Conservation (phyloP, 2,113 vertebrate species). For the Bufo gargarizans region DNA sequence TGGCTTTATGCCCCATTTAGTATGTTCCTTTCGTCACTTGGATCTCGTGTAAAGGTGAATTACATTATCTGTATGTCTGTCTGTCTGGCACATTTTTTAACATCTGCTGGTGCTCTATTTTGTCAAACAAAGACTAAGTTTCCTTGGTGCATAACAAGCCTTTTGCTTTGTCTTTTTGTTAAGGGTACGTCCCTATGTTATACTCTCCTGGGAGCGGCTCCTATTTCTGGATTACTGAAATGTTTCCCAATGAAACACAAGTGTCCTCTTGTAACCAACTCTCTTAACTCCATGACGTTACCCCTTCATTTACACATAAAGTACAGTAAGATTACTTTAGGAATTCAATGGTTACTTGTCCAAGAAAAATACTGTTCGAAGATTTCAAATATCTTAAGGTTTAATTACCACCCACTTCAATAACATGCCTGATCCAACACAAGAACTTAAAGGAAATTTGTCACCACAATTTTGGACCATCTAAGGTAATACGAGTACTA, state of each 20-base stretch:
- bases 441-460: background rate
- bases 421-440: background rate
- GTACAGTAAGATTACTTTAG: slow-evolving; percentile 11
- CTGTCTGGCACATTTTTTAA: background rate
- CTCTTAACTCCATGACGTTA: slow-evolving; percentile 15
- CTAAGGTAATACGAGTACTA: too few species aligned
- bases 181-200: background rate
- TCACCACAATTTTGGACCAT: too few species aligned
- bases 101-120: slow-evolving; percentile 3
- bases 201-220: slow-evolving; percentile 39
- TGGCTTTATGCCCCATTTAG: background rate
- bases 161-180: slow-evolving; percentile 20
- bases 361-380: slow-evolving; percentile 11
- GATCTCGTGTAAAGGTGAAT: background rate
- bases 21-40: background rate
- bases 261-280: slow-evolving; percentile 47
- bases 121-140: slow-evolving; percentile 19
- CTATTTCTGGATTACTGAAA: slow-evolving; percentile 45
- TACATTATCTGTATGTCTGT: background rate
- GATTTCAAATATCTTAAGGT: background rate
- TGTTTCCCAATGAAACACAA: slow-evolving; percentile 48
- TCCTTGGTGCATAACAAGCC: background rate
- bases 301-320: slow-evolving; percentile 5
- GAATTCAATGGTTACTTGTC: slow-evolving; percentile 16
- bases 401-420: background rate